Percentiles rank a stretch among this genome's conserved stretches.
Conservation (phyloP, 2,888 invertebrate species). For the Drosophila borealis region DNA sequence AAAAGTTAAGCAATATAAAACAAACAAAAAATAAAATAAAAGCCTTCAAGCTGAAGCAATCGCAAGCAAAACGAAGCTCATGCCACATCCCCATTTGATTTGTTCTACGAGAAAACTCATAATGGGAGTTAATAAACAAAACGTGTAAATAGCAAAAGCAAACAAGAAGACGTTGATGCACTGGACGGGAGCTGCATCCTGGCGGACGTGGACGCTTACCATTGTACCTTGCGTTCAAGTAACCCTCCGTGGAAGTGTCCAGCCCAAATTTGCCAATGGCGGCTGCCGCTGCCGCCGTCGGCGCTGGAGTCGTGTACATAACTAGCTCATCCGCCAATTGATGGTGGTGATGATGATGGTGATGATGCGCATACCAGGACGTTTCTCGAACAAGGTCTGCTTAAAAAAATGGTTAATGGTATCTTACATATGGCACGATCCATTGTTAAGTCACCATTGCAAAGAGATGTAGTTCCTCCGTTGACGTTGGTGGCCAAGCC, state of each 20-base stretch:
- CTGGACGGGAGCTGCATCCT: conserved; percentile 49
- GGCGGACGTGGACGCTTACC: conserved; percentile 82
- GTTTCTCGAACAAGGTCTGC: conserved; percentile 78
- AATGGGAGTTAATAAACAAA: conserved; percentile 78
- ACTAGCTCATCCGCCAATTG: conserved; percentile 82
- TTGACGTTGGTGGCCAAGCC: conserved; percentile 41
- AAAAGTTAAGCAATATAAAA: conserved; percentile 54
- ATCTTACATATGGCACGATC: neutral
- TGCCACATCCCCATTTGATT: conserved; percentile 4
- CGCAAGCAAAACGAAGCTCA: conserved; percentile 1
- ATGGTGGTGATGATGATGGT: conserved; percentile 81
- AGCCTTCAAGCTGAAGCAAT: conserved; percentile 40
- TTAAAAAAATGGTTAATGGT: conserved; percentile 9
- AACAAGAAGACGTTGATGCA: conserved; percentile 44
- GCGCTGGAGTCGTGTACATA: conserved; percentile 79
- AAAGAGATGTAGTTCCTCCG: conserved; percentile 56
- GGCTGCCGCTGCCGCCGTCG: conserved; percentile 65
- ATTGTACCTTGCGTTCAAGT: conserved; percentile 84
- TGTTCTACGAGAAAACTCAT: conserved; percentile 57
- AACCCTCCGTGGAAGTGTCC: conserved; percentile 83
- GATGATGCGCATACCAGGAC: conserved; percentile 80
- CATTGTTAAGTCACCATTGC: conserved; percentile 63
- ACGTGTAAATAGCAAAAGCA: conserved; percentile 69
- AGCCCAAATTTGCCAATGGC: conserved; percentile 83
- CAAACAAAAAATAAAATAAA: conserved; percentile 30